Base-by-base conservation (phyloP, 2,888 invertebrate species). In the Ceriagrion tenellum region DNA sequence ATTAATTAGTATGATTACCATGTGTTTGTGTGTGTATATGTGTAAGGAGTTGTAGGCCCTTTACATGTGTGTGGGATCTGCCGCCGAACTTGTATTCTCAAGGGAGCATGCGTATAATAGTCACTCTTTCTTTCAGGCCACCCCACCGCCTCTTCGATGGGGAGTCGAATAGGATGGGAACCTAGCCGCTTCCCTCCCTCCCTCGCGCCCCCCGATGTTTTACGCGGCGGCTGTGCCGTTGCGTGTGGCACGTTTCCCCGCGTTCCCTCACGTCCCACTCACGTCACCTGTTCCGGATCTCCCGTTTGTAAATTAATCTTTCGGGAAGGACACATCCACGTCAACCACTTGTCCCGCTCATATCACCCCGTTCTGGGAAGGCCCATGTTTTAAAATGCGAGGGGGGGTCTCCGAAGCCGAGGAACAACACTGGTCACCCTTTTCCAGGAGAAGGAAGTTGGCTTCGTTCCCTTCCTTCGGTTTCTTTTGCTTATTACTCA, bases 221-320 rank as follows among this genome's bases (percentile, higher is more conserved):
- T 88, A 55, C 89, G 55, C 55, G 23, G 26, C 23, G 16, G 55
- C 47, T 40, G 26, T 18, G 16, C 23, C 12, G 89, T 4, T 47
- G 55, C 89, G 55, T 89, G 10, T 89, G n/a, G n/a, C 93, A 74
- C 93, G 93, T 69, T 40, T 35, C 59, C 30, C 59, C 91, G 56
- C 91, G 59, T 63, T 91, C 93, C 40, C 69, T 74, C 93, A 93
- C 93, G 93, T 47, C 47, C 74, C 35, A 40, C 74, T 30, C 35
- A 35, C 63, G 47, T 93, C 93, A 93, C 93, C 69, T 93, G 93
- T 69, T 93, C 93, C 47, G 59, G 74, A 63, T 93, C 93, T 47
- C 93, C 55, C 93, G 93, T 47, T 12, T 74, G 93, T 69, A 93
- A 93, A 93, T 93, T 93, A 93, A 93, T 93, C 93, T 47, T 81